Evolutionary conservation across 2,888 invertebrate species (phyloP), one percentile per base, ranked within the genome.

Genomic region (Lucinisca nassula): DNA sequence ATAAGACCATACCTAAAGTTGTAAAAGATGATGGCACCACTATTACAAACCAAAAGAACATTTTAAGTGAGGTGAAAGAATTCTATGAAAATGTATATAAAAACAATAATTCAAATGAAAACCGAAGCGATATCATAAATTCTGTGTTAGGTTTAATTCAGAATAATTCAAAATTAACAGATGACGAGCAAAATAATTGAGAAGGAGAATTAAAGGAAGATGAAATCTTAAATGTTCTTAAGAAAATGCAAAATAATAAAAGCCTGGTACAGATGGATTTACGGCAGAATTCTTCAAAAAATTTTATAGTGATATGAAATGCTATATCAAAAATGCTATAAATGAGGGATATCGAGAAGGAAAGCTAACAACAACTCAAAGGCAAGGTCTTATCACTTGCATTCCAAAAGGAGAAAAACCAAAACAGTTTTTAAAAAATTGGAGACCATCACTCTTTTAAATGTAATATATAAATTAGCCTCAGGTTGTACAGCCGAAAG

Each of bases 401-500:
- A 4, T 30, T 27, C 73, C 51, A 30, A 73, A 80, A 30, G 72
- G 49, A 8, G 55, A 80, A 24, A 80, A 80, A 80, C 38, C 49
- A 4, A 61, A 24, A 80, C 35, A 73, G 55, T 70, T 27, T 45
- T n/a, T 73, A 51, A 80, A 73, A n/a, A 80, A 80, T 45, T 80
- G 80, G 80, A 10, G 72, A 8, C 80, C 80, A 21, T 80, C 24
- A 70, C 80, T 4, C 17, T 73, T 6, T 45, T 80, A 32, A 73
- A 80, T 38, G 38, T 49, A 17, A 14, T 73, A 6, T 73, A 80
- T 72, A 80, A 72, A 51, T 32, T 80, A 35, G 73, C 40, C 10
- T 45, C 72, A n/a, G 80, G 55, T 4, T 73, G 80, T 51, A 80
- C 35, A 30, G 72, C 72, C 6, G 49, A 61, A 67, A 17, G 73